phyloP scores from a whole-genome alignment of 2,113 vertebrate species.

The Megalops atlanticus region DNA sequence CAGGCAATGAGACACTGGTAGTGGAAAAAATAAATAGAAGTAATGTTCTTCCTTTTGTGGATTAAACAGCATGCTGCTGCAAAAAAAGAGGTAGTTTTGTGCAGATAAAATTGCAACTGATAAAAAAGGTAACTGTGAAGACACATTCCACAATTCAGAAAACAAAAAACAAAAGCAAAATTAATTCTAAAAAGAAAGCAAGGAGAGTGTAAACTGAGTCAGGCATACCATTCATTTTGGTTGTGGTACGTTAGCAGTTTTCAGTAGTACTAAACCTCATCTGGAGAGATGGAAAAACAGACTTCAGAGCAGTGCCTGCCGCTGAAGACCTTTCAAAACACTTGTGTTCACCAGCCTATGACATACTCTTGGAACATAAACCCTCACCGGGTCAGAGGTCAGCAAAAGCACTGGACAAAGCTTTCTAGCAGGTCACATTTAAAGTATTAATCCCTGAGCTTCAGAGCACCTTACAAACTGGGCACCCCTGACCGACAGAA shows the following conservation, averaged over 20 bases:
- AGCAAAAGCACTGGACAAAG: constrained; percentile 40
- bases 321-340: constrained; percentile 15
- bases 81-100: constrained; percentile 91
- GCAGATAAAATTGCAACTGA: constrained; percentile 82
- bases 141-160: constrained; percentile 43
- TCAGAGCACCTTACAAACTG: constrained; percentile 57
- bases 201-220: neutral
- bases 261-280: constrained; percentile 28
- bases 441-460: constrained; percentile 86
- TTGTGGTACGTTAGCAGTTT: neutral
- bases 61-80: constrained; percentile 74
- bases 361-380: neutral
- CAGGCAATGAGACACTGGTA: constrained; percentile 1
- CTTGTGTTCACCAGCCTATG: neutral
- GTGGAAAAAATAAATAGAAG: constrained; percentile 73
- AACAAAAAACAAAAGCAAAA: constrained; percentile 36
- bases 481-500: constrained; percentile 61
- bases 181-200: constrained; percentile 9
- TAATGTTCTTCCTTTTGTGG: constrained; percentile 72
- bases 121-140: constrained; percentile 36
- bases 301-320: neutral
- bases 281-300: neutral
- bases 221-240: neutral
- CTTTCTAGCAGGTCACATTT: constrained; percentile 66
- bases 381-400: constrained; percentile 11